phyloP scores from a whole-genome alignment of 2,113 vertebrate species.

The Aix galericulata region DNA sequence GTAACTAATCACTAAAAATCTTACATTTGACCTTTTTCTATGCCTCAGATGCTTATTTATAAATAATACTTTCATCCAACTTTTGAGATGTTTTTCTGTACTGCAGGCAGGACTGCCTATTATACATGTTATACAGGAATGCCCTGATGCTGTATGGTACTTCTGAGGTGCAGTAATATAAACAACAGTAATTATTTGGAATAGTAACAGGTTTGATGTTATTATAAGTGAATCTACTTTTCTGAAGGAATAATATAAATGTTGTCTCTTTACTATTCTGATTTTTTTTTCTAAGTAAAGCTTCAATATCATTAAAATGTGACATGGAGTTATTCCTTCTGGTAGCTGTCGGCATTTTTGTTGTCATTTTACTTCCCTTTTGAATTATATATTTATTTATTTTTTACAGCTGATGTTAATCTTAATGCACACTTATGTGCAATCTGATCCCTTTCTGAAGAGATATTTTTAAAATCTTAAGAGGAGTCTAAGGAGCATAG shows the following conservation, averaged over 20 bases:
- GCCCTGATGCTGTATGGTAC: neutral
- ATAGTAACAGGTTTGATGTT: neutral
- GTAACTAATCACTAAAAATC: neutral
- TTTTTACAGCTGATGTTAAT: slow-evolving; percentile 31
- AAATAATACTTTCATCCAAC: neutral
- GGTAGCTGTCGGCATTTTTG: neutral
- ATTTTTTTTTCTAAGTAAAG: neutral
- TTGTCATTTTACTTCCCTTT: neutral
- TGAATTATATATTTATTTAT: neutral
- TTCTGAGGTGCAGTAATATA: neutral
- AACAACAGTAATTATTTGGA: neutral
- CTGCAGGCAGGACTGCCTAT: neutral
- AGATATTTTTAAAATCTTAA: slow-evolving; percentile 52
- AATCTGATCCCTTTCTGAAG: slow-evolving; percentile 31
- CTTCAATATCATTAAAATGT: neutral
- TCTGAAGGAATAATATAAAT: neutral
- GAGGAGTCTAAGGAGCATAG: slow-evolving; percentile 22
- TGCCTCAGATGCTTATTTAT: neutral
- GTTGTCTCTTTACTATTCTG: neutral
- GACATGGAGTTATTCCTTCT: neutral
- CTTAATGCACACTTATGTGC: slow-evolving; percentile 38
- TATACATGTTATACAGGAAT: neutral
- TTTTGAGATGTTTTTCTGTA: neutral
- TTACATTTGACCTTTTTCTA: neutral
- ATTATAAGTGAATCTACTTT: neutral